Evolutionary conservation across 2,113 vertebrate genomes (phyloP).

Genomic region (Tachuris rubrigastra): DNA sequence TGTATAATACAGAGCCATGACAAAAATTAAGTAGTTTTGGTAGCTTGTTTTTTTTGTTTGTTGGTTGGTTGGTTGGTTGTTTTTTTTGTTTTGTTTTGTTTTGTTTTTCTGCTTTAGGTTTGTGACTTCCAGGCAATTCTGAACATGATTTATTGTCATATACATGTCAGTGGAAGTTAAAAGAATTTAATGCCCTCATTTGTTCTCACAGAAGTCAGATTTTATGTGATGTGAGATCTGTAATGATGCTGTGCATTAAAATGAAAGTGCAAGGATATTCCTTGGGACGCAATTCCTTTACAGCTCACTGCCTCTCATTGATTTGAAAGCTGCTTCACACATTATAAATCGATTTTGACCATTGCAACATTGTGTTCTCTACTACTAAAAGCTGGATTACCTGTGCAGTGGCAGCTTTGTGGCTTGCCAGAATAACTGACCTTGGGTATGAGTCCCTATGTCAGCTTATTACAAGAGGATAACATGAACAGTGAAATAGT

Average conservation of each 20-base stretch:
- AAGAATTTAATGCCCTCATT: conserved; percentile 23
- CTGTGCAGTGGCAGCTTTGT: not conserved
- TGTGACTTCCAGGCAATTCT: not conserved
- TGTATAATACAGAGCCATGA: not conserved
- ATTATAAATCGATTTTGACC: conserved; percentile 24
- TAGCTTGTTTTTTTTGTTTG: not conserved
- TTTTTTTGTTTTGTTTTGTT: not conserved
- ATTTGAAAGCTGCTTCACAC: conserved; percentile 23
- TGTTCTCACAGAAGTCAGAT: not conserved
- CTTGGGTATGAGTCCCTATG: not conserved
- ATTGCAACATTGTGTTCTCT: not conserved
- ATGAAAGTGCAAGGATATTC: conserved; percentile 22
- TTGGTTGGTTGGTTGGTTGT: no score
- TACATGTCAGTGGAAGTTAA: not conserved
- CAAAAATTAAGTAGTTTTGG: not conserved
- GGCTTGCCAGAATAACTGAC: not conserved
- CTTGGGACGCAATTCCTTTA: conserved; percentile 24
- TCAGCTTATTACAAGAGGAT: not conserved
- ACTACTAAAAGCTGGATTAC: not conserved
- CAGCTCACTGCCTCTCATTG: conserved; percentile 24
- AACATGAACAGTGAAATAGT: not conserved
- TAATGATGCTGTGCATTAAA: conserved; percentile 21
- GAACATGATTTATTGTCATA: conserved; percentile 5
- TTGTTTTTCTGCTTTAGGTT: not conserved
- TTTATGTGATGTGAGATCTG: conserved; percentile 42